Evolutionary conservation across 2,797 vertebrate genomes (phyloP), one percentile per base, ranked within the genome.

Genomic region (Streptopelia turtur): DNA sequence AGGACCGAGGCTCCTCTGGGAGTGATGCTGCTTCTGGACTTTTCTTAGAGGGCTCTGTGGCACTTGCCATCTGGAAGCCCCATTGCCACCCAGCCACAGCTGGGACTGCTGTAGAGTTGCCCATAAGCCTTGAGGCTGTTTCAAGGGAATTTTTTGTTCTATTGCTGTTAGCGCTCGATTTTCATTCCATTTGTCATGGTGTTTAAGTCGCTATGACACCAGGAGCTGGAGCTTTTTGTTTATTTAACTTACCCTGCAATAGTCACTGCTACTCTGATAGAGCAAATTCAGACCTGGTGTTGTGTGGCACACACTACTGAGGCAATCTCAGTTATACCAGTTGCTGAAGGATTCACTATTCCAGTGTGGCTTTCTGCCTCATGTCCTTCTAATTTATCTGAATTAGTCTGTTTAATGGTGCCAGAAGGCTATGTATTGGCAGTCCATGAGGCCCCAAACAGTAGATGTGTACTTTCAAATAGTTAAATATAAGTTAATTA

Each of bases 401-500:
- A 28, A 41, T 94, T 83, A 81, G 52, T 89, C 64, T 92, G 53
- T 59, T 92, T 80, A 81, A 45, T 85, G 76, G 64, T 94, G 83
- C 90, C 84, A 93, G 95, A 88, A 96, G 59, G 76, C 61, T 61
- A 17, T 63, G 75, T 95, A 72, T 65, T 90, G 47, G 55, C 20
- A 78, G 80, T 82, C 90, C 15, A 3, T 83, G 64, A 94, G 90
- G 57, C 80, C 45, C 71, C 50, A 84, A 94, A 89, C 90, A 83
- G 83, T 95, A 95, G 64, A 90, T 92, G 83, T 33, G 5, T 77
- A 83, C 72, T 95, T 96, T 96, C 57, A 95, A 95, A 75, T 85
- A 74, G 91, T 93, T 96, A 95, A 90, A 65, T 84, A 97, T 97
- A 90, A 10, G n/a, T 87, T 97, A 95, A 95, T 96, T 95, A 86